A percentile compares a stretch with the other conserved stretches of the same genome.
These are phyloP conservation scores for Drosophila antonietae DNA, from an alignment of 2,888 invertebrate species.

Conservation along the genomic window DNA sequence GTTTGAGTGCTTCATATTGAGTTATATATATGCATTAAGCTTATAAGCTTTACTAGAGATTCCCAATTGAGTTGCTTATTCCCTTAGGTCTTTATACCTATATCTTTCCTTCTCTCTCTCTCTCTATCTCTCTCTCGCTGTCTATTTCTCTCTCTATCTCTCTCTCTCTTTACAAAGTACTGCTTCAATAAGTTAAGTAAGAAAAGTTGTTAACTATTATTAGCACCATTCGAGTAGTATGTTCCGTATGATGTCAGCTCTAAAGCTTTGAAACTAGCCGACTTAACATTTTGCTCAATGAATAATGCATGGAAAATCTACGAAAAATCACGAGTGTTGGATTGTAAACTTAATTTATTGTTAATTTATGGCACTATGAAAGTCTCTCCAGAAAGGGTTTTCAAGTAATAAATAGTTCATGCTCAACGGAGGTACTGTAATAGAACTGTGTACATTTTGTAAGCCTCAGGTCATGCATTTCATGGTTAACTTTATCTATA, in stretches of 20 bases:
- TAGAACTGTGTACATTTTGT: too few species aligned
- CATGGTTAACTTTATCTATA: too few species aligned
- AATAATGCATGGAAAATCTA: neutral
- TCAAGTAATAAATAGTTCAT: neutral
- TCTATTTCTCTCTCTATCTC: neutral
- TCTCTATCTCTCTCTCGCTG: neutral
- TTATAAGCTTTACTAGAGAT: too few species aligned
- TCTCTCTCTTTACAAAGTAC: too few species aligned
- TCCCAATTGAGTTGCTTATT: too few species aligned
- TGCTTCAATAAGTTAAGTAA: too few species aligned
- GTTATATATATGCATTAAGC: too few species aligned
- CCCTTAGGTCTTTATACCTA: too few species aligned
- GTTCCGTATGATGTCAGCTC: neutral
- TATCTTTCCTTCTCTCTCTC: too few species aligned
- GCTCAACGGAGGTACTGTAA: neutral
- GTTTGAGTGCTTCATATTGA: too few species aligned
- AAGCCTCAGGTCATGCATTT: too few species aligned
- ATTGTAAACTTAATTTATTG: neutral
- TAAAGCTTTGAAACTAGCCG: neutral
- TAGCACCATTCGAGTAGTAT: neutral
- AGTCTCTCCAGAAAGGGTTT: neutral
- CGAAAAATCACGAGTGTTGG: neutral
- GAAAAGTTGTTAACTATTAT: too few species aligned
- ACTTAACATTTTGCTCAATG: neutral
- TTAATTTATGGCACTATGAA: neutral